Evolutionary conservation across 2,888 invertebrate genomes (phyloP), one percentile per base, ranked within the genome.

Genomic region (Timandra comae): DNA sequence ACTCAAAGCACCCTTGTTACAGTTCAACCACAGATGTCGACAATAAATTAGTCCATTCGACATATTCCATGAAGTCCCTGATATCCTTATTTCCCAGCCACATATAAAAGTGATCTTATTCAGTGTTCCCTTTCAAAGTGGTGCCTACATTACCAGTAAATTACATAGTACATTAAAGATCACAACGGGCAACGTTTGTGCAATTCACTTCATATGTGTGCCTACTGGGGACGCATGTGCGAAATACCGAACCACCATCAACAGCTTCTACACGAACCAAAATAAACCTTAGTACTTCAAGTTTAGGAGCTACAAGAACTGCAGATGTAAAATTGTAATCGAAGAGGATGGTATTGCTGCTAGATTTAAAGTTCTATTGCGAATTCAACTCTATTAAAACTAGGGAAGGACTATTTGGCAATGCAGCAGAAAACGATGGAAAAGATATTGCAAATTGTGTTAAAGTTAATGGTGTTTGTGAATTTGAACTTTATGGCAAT

Each of bases 121-220:
- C 31, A 31, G 11, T 37, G 33, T 31, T 41, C 29, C 11, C 30
- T 25, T 27, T 31, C 13, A 34, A 32, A 34, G 28, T 33, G 37
- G 38, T 45, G 39, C 41, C 35, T 37, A 41, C 32, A 38, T 39
- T 35, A 33, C 35, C 32, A 44, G 50, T 49, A 55, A 63, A 63
- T 61, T 59, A 57, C 54, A 56, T 51, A 54, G 42, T 38, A 46
- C 47, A 60, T 59, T 53, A 41, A 37, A 45, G 49, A 57, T 56
- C 52, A 55, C 57, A 62, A 71, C 64, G 68, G 63, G 51, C 54
- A 47, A 38, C 52, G 52, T 63, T 61, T 64, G 53, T 68, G 60
- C 56, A 49, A 52, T 43, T 35, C 49, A 55, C 62, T 58, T 70
- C 67, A 61, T 61, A 63, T 6, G 47, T 58, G 61, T 54, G 62